A percentile compares a stretch with the other conserved stretches of the same genome.
These are phyloP conservation scores for Rotaria sp. DNA, from an alignment of 2,888 invertebrate genomes.

Conservation along the genomic window DNA sequence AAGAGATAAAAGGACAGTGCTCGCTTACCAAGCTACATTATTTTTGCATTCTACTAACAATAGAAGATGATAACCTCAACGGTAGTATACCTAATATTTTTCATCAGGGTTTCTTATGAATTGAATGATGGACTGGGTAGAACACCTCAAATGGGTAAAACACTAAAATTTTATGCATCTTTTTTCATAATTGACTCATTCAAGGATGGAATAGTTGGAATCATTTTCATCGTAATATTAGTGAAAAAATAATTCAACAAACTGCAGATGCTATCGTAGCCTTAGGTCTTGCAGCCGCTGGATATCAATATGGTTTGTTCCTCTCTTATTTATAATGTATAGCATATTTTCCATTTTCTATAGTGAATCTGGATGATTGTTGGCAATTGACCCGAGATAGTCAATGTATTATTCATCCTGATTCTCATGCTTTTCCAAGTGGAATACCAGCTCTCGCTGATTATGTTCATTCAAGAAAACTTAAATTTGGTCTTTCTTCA, in stretches of 20 bases:
- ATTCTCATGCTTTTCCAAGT: not conserved
- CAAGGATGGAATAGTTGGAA: not conserved
- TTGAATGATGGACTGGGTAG: too few relatives aligned
- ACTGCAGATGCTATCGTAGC: not conserved
- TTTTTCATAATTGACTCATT: too few relatives aligned
- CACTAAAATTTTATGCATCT: too few relatives aligned
- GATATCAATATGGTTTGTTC: not conserved
- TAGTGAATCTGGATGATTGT: not conserved
- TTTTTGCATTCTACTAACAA: too few relatives aligned
- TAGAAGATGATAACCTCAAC: too few relatives aligned
- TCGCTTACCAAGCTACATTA: too few relatives aligned
- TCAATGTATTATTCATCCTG: not conserved
- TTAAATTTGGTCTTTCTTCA: not conserved
- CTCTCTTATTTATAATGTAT: not conserved
- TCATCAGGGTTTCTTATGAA: too few relatives aligned
- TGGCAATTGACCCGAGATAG: not conserved
- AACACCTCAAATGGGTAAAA: too few relatives aligned
- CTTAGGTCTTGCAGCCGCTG: not conserved
- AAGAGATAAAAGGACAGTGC: too few relatives aligned
- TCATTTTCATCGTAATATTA: not conserved
- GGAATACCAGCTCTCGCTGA: not conserved
- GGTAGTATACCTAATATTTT: too few relatives aligned
- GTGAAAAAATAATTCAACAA: not conserved
- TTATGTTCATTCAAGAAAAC: constrained; percentile 1
- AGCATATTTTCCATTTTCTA: fast-evolving